phyloP scores from a whole-genome alignment of 2,888 invertebrate species.

The Incurvaria masculella region DNA sequence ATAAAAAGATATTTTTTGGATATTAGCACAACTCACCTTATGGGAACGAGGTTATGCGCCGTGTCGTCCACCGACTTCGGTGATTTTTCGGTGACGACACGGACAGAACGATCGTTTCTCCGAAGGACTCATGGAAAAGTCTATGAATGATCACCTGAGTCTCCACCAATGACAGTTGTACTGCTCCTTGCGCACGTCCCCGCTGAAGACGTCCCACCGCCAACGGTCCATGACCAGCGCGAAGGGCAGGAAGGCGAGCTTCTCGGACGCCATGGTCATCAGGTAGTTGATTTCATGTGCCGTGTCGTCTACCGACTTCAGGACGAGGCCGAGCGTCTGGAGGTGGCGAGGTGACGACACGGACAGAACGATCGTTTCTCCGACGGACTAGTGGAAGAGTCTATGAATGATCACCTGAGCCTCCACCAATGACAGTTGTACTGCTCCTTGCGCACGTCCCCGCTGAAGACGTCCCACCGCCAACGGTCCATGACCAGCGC shows the following conservation, averaged over 20 bases:
- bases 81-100: conserved; percentile 71
- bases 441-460: conserved; percentile 67
- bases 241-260: conserved; percentile 80
- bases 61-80: conserved; percentile 63
- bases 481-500: conserved; percentile 81
- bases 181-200: conserved; percentile 67
- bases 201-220: conserved; percentile 83
- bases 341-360: conserved; percentile 83
- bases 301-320: conserved; percentile 76
- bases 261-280: conserved; percentile 82
- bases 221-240: conserved; percentile 81
- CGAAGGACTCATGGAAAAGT: too few species aligned
- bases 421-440: conserved; percentile 90
- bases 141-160: too few species aligned
- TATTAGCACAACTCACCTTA: too few species aligned
- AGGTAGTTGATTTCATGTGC: conserved; percentile 83
- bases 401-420: conserved; percentile 69
- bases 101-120: conserved; percentile 75
- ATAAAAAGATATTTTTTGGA: too few species aligned
- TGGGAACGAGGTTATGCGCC: too few species aligned
- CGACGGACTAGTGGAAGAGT: conserved; percentile 94
- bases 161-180: conserved; percentile 90
- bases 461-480: conserved; percentile 83
- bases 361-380: conserved; percentile 84
- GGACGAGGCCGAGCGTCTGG: conserved; percentile 76